phyloP scores from a whole-genome alignment of 2,888 invertebrate species.

The Parnassius smintheus region DNA sequence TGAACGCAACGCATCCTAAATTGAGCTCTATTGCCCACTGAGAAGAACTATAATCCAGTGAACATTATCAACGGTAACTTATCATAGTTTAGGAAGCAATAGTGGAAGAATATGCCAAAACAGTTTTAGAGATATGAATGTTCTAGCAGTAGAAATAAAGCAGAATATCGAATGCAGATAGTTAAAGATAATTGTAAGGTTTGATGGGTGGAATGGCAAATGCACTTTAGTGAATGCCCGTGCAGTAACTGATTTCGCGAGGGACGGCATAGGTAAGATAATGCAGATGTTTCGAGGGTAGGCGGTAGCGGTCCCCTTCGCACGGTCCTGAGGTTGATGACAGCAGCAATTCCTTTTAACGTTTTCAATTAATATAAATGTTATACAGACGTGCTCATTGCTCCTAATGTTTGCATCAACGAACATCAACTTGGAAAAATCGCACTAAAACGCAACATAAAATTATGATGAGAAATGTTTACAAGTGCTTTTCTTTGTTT shows the following conservation, averaged over 20 bases:
- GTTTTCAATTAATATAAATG: conserved; percentile 75
- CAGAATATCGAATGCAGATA: conserved; percentile 35
- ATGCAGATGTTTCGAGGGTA: conserved; percentile 68
- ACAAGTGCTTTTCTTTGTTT: conserved; percentile 36
- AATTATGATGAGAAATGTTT: conserved; percentile 28
- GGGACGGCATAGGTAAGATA: conserved; percentile 72
- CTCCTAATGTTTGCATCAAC: conserved; percentile 7
- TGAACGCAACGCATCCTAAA: conserved; percentile 33
- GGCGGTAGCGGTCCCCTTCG: conserved; percentile 36
- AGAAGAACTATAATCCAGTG: conserved; percentile 36
- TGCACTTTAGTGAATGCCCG: conserved; percentile 75
- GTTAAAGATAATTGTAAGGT: conserved; percentile 55
- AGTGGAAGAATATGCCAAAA: conserved; percentile 37
- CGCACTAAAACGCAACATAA: conserved; percentile 24
- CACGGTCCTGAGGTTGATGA: conserved; percentile 59
- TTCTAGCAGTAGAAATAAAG: conserved; percentile 33
- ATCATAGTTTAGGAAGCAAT: conserved; percentile 57
- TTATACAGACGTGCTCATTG: conserved; percentile 38
- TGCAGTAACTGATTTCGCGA: conserved; percentile 67
- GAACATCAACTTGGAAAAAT: conserved; percentile 16
- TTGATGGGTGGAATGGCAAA: conserved; percentile 68
- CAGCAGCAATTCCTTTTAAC: conserved; percentile 66
- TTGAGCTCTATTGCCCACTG: conserved; percentile 33
- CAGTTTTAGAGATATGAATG: conserved; percentile 33
- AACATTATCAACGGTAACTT: conserved; percentile 46